phyloP scores from a whole-genome alignment of 2,797 vertebrate genomes.

The Pangasius mekongensis region DNA sequence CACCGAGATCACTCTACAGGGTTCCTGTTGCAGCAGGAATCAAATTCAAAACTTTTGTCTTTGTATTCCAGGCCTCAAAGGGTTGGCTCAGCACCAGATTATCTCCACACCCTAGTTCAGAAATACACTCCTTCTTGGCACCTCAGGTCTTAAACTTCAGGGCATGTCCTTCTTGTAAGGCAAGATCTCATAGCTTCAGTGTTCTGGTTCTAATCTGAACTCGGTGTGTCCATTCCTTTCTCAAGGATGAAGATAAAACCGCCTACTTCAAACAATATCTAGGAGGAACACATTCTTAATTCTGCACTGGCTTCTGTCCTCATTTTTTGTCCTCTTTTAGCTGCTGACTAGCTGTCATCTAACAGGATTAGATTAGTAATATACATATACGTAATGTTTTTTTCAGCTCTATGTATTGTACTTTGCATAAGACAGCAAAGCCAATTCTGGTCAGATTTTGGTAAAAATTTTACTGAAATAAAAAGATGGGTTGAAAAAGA shows the following conservation, averaged over 20 bases:
- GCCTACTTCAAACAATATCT: not conserved
- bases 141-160: not conserved
- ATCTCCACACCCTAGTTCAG: not conserved
- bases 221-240: not conserved
- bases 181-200: conserved; percentile 3
- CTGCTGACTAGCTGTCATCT: no score
- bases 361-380: not conserved
- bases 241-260: not conserved
- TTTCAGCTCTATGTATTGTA: not conserved
- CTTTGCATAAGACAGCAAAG: not conserved
- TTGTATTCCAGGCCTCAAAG: not conserved
- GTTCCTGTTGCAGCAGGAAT: conserved; percentile 7
- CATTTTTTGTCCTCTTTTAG: not conserved
- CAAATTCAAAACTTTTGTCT: conserved; percentile 22
- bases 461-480: not conserved
- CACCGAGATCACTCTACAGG: not conserved
- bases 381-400: not conserved
- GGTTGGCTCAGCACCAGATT: not conserved
- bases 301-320: not conserved
- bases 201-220: not conserved
- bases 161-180: not conserved
- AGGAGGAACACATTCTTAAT: not conserved
- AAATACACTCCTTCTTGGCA: not conserved
- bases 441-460: not conserved
- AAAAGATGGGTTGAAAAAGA: not conserved